Percentiles rank a stretch among this genome's conserved stretches.
These are phyloP conservation scores for Oenanthe melanoleuca DNA, from an alignment of 2,113 vertebrate genomes.

Conservation along the genomic window DNA sequence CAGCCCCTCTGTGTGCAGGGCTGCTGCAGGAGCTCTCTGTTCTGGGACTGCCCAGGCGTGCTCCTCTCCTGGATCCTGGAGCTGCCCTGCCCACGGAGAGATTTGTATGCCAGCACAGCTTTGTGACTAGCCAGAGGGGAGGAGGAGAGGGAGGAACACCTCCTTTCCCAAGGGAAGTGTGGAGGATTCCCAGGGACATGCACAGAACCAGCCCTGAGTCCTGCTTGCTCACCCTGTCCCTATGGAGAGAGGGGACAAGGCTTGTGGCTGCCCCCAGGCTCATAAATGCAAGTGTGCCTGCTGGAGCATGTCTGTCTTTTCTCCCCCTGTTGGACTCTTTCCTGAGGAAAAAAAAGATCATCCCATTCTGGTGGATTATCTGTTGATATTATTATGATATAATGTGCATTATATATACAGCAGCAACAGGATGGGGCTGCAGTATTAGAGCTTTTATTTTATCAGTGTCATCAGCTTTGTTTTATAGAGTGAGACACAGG, in stretches of 20 bases:
- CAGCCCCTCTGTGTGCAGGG: background rate
- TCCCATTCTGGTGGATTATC: too few species aligned
- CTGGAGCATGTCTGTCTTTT: background rate
- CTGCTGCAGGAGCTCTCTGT: background rate
- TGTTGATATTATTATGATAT: too few species aligned
- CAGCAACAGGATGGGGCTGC: too few species aligned
- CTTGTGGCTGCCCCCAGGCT: background rate
- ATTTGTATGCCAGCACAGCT: background rate
- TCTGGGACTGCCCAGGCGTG: background rate
- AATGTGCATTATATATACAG: too few species aligned
- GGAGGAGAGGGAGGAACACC: background rate
- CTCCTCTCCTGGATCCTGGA: background rate
- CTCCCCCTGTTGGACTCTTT: background rate
- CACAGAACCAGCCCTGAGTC: background rate
- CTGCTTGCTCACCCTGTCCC: background rate
- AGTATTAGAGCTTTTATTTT: too few species aligned
- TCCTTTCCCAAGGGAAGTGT: background rate
- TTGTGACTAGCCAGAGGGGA: background rate
- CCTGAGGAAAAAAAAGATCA: rapidly evolving
- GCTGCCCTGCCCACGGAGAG: background rate
- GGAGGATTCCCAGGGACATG: background rate
- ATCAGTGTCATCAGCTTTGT: too few species aligned
- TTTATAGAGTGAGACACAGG: too few species aligned
- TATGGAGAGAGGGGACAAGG: background rate
- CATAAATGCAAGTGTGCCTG: background rate